Base-by-base conservation (phyloP, 1,140 invertebrate species). In the Drosophila dunni region DNA sequence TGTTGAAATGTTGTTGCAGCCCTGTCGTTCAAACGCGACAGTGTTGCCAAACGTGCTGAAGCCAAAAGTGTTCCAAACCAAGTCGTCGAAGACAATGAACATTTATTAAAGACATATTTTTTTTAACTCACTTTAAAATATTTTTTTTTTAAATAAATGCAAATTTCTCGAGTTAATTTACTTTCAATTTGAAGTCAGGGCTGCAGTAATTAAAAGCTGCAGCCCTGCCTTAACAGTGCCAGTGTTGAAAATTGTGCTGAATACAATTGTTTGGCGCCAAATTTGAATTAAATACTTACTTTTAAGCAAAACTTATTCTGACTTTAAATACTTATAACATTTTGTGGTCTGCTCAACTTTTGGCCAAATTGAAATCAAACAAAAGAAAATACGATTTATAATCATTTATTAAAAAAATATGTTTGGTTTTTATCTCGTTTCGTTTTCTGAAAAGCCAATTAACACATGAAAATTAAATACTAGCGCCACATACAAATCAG, bases 351-450 rank as follows among this genome's bases (percentile, higher is more conserved):
- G 17, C 17, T 2, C 17, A 20, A 20, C 17, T 20, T 20, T 1
- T 20, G 1, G 17, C 17, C 24, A 29, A 29, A 2, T 29, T 29
- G 24, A 66, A 61, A 57, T 61, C 33, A 50, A 38, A 40, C 24
- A 48, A 44, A 48, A 40, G 20, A 45, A 51, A 58, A 13, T 29
- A 50, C 24, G 54, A 44, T 66, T 46, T 66, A 63, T 65, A 46
- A 86, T 86, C 82, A 88, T 71, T 79, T 79, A 79, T 77, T 86
- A 79, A 86, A 86, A 86, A 42, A 42, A 36, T 51, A 29, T 48
- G 48, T 34, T 65, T 13, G 24, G 24, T 29, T 29, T 72, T 42
- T 42, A 42, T 42, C 1, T 34, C 62, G 13, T 72, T 70, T 44
- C n/a, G 8, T 64, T 51, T 61, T 34, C 15, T 46, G 40, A 42